phyloP scores from a whole-genome alignment of 2,113 vertebrate genomes.

The Suncus etruscus region DNA sequence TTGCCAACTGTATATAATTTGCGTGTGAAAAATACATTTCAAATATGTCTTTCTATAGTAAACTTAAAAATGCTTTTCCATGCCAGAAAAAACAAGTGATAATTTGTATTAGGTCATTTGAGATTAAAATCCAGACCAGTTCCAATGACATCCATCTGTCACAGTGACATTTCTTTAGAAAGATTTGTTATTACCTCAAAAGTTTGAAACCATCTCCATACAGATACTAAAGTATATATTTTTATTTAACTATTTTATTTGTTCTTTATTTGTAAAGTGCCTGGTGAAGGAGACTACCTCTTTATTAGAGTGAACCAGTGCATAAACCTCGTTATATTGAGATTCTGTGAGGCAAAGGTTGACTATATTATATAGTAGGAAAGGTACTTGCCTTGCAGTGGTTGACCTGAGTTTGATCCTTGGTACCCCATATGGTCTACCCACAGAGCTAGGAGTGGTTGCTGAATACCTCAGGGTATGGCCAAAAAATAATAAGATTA shows the following conservation, averaged over 20 bases:
- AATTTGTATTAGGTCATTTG: conserved; percentile 50
- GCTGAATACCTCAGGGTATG: no score
- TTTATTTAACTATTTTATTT: background rate
- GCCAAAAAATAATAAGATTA: no score
- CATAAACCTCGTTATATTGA: background rate
- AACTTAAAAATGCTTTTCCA: conserved; percentile 39
- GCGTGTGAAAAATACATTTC: conserved; percentile 70
- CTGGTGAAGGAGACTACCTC: background rate
- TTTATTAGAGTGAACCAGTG: conserved; percentile 26
- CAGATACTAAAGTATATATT: background rate
- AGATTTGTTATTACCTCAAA: background rate
- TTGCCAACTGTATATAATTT: conserved; percentile 58
- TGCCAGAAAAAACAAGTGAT: conserved; percentile 36
- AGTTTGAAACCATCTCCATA: background rate
- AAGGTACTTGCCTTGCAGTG: no score
- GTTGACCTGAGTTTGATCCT: no score
- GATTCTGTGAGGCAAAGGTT: background rate
- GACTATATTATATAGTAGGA: background rate
- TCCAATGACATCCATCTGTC: background rate
- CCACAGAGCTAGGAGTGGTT: no score
- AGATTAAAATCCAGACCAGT: conserved; percentile 35
- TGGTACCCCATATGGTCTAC: no score
- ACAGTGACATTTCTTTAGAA: conserved; percentile 2
- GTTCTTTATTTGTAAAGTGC: background rate
- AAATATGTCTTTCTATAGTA: conserved; percentile 65